Base-by-base conservation (phyloP, 2,888 invertebrate species). In the Drosophila peninsularis region DNA sequence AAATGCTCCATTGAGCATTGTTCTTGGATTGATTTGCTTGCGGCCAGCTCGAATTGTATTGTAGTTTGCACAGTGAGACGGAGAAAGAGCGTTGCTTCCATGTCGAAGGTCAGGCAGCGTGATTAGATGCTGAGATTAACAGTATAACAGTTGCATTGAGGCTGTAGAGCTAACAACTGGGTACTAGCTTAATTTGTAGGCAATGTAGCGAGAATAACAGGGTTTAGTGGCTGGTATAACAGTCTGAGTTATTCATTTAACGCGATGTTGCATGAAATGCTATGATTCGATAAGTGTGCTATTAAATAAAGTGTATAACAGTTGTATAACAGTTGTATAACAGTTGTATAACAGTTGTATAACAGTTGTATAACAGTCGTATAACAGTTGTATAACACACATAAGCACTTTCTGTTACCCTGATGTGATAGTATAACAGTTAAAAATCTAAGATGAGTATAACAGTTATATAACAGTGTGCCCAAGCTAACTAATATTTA, bases 1-100 rank as follows among this genome's bases (percentile, higher is more conserved):
- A 32, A 47, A 5, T 9, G 1, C 44, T 24, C 36, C n/a, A 21
- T 74, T 58, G 45, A 57, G 37, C 64, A 65, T 66, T 75, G 62
- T 76, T 45, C 57, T 54, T 60, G 49, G 47, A 76, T 62, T 77
- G 67, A 54, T 57, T 63, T 36, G 66, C 45, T 54, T 49, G 30
- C 30, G 44, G 39, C 21, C 57, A 30, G 13, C 21, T 17, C 32
- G 7, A 75, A 69, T 68, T 55, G 41, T 63, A 34, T 57, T 39
- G 41, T 44, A 47, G 30, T 27, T 39, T 21, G 50, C 10, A 6
- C 14, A 24, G n/a, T 30, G 36, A n/a, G 2, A 30, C 13, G 13
- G 13, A 17, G 6, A 13, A 13, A 3, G 6, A 13, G 17, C 32
- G 47, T 13, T 4, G 9, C 32, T 27, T 3, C 13, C 11, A 11